These are phyloP conservation scores for Gymnothorax reevesii DNA, from an alignment of 2,797 vertebrate genomes.

Conservation along the genomic window DNA sequence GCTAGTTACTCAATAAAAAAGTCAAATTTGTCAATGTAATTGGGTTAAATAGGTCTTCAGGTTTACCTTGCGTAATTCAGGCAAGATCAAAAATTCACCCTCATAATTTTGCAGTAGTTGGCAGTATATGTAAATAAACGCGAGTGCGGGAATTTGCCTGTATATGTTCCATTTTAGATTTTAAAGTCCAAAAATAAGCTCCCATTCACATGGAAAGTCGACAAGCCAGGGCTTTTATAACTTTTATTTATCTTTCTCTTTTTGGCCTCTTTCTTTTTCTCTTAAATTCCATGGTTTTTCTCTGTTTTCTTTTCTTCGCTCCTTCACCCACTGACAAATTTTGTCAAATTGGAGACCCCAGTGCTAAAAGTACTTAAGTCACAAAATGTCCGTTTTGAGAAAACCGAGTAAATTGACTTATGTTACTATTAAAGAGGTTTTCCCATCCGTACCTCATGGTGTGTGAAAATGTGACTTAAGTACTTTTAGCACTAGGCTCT, in stretches of 20 bases:
- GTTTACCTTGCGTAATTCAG: not conserved
- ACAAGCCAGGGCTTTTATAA: not conserved
- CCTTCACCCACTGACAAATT: too few relatives aligned
- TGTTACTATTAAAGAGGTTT: too few relatives aligned
- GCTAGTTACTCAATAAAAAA: not conserved
- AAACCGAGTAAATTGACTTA: too few relatives aligned
- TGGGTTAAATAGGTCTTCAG: not conserved
- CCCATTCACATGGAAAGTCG: not conserved
- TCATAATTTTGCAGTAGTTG: not conserved
- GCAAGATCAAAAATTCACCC: not conserved
- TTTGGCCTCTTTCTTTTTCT: not conserved
- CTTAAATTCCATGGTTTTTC: not conserved
- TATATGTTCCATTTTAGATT: not conserved
- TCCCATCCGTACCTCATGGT: too few relatives aligned
- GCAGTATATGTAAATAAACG: not conserved
- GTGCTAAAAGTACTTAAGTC: too few relatives aligned
- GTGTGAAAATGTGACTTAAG: too few relatives aligned
- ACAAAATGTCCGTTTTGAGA: too few relatives aligned
- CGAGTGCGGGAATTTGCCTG: not conserved
- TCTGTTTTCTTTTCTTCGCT: not conserved
- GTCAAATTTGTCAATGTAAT: not conserved
- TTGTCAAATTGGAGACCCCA: too few relatives aligned
- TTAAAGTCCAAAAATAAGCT: not conserved
- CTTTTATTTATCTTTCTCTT: not conserved
- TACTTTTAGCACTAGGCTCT: too few relatives aligned